phyloP scores from a whole-genome alignment of 1,140 invertebrate genomes.

The Drosophila teissieri region DNA sequence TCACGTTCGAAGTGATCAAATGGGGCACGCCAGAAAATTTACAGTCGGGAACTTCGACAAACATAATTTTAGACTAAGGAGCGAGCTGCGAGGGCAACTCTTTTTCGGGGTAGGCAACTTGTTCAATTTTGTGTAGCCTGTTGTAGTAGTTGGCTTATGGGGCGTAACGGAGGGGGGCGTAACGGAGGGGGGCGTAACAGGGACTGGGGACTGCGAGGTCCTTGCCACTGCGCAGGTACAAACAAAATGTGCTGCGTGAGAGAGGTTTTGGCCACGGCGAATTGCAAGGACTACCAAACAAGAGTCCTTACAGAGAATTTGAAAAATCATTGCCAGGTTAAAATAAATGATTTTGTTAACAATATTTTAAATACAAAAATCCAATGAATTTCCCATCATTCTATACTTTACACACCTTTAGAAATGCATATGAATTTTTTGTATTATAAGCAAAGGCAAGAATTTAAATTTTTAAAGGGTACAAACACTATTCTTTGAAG shows the following conservation, averaged over 20 bases:
- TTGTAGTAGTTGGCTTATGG: slow-evolving; percentile 35
- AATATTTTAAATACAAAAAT: neutral
- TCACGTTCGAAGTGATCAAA: slow-evolving; percentile 28
- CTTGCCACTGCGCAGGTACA: slow-evolving; percentile 70
- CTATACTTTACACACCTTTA: too few species aligned
- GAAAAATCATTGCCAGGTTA: slow-evolving; percentile 14
- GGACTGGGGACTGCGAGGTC: slow-evolving; percentile 4
- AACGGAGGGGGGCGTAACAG: neutral
- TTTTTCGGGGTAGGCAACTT: slow-evolving; percentile 14
- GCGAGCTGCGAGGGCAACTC: slow-evolving; percentile 7
- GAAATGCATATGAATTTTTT: too few species aligned
- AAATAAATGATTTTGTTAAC: neutral
- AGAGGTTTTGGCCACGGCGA: slow-evolving; percentile 30
- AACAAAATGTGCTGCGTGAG: slow-evolving; percentile 58
- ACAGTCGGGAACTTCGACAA: slow-evolving; percentile 47
- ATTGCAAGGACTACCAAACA: slow-evolving; percentile 12
- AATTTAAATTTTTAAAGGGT: too few species aligned
- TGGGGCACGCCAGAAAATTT: slow-evolving; percentile 56
- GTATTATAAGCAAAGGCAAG: too few species aligned
- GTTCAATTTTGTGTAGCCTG: slow-evolving; percentile 23
- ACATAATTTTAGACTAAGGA: slow-evolving; percentile 42
- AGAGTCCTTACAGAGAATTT: slow-evolving; percentile 1
- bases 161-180: neutral
- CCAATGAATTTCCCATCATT: neutral
- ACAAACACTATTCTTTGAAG: too few species aligned